phyloP scores from a whole-genome alignment of 1,140 invertebrate genomes.

The Arion vulgaris region DNA sequence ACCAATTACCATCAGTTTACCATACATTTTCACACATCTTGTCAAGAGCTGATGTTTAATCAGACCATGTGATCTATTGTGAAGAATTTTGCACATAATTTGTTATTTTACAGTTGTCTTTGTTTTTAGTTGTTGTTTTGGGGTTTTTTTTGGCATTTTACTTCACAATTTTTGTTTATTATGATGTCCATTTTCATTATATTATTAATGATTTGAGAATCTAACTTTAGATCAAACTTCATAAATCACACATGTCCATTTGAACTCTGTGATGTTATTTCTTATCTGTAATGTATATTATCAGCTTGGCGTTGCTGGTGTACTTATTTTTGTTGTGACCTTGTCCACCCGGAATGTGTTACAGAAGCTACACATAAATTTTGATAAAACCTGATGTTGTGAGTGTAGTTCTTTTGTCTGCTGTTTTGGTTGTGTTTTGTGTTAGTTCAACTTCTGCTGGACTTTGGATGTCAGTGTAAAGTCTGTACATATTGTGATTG shows the following conservation, averaged over 20 bases:
- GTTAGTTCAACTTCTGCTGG: too few species aligned
- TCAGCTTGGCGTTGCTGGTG: not conserved
- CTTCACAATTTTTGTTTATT: too few species aligned
- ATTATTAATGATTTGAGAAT: not conserved
- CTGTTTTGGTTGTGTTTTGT: too few species aligned
- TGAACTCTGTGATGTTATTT: conserved; percentile 9
- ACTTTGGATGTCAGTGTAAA: too few species aligned
- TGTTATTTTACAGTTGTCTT: not conserved
- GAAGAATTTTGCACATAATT: not conserved
- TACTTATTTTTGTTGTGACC: not conserved
- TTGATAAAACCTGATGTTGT: too few species aligned
- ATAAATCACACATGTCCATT: conserved; percentile 8
- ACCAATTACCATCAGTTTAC: not conserved
- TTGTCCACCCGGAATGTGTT: not conserved
- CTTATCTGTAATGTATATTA: not conserved
- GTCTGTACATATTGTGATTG: too few species aligned
- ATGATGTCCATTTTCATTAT: not conserved
- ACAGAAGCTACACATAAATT: too few species aligned
- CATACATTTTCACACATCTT: not conserved
- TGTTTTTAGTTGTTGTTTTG: too few species aligned
- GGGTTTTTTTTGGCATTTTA: not conserved
- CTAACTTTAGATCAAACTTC: conserved; percentile 6
- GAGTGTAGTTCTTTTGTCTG: too few species aligned
- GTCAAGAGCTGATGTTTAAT: not conserved
- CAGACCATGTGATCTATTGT: not conserved